Conservation (phyloP, 2,113 vertebrate genomes). For the Micronycteris hirsuta region DNA sequence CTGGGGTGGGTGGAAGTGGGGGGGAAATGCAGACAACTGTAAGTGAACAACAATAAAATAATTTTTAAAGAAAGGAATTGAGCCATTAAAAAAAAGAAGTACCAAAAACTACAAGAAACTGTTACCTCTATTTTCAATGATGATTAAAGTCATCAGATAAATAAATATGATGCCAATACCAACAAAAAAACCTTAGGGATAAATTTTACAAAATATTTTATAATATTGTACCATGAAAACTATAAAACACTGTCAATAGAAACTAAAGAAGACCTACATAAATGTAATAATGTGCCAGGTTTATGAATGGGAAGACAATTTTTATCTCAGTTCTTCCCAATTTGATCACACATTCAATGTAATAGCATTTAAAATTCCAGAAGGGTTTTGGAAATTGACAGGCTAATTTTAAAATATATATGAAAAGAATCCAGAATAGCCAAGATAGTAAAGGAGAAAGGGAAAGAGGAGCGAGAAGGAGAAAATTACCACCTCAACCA, state of each 20-base stretch:
- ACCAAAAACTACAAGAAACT: too few relatives aligned
- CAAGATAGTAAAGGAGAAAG: background rate
- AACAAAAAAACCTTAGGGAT: background rate
- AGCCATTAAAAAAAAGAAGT: too few relatives aligned
- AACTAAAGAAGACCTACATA: background rate
- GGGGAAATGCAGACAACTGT: too few relatives aligned
- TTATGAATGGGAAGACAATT: background rate
- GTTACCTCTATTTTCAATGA: too few relatives aligned
- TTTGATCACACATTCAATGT: background rate
- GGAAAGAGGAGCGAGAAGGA: background rate
- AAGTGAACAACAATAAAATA: too few relatives aligned
- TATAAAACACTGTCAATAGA: background rate
- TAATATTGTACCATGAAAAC: background rate
- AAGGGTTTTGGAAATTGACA: background rate
- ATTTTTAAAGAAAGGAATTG: too few relatives aligned
- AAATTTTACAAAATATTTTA: background rate
- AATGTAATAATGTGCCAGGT: background rate
- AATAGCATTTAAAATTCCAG: background rate
- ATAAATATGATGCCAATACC: too few relatives aligned
- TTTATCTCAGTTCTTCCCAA: background rate
- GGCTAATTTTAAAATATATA: background rate
- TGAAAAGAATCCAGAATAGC: background rate
- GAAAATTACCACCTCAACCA: background rate
- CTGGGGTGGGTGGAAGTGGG: too few relatives aligned
- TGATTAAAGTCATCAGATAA: too few relatives aligned